Base-by-base conservation (phyloP, 2,113 vertebrate genomes). In the Equus quagga region DNA sequence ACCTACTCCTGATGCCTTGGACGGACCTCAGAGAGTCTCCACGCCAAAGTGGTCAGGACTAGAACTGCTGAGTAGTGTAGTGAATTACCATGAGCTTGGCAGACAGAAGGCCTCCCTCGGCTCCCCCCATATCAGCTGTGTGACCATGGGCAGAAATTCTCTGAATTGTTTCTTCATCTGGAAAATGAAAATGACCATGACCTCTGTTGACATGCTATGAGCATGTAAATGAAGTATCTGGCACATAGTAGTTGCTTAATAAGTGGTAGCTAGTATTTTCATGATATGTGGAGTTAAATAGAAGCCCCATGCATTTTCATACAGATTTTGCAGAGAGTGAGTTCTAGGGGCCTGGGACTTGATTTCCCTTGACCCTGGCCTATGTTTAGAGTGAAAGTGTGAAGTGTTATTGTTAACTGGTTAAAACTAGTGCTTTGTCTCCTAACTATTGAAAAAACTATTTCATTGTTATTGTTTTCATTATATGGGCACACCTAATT, bases 401-500 rank as follows among this genome's bases (percentile, higher is more conserved):
- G 26, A 94, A 67, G 41, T 46, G 4, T 87, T 80, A 67, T 46
- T 58, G 18, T 41, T 89, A 60, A 60, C 44, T 92, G 58, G 60
- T 51, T 89, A 89, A 88, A 94, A 94, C 26, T 21, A 75, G 41
- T 31, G 49, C 41, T 76, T 96, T 78, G 26, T 84, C 78, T 72
- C 31, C 31, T 49, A 70, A 67, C 12, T 67, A 36, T 36, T 17
- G 14, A 82, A 83, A 83, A 49, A 78, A 64, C 15, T 4, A 44
- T 60, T 70, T 89, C 54, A 79, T 13, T 83, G 41, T 21, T 51
- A 33, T 5, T 67, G 21, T 69, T 60, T 95, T 67, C n/a, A 95
- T 84, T 46, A 80, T n/a, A 83, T 26, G 14, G 23, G 31, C 56
- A 94, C 15, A 56, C 10, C 28, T 65, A 58, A 84, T 79, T 80